A percentile compares a stretch with the other conserved stretches of the same genome.
Conservation (phyloP, 2,888 invertebrate genomes). For the Xanthia icteritia region DNA sequence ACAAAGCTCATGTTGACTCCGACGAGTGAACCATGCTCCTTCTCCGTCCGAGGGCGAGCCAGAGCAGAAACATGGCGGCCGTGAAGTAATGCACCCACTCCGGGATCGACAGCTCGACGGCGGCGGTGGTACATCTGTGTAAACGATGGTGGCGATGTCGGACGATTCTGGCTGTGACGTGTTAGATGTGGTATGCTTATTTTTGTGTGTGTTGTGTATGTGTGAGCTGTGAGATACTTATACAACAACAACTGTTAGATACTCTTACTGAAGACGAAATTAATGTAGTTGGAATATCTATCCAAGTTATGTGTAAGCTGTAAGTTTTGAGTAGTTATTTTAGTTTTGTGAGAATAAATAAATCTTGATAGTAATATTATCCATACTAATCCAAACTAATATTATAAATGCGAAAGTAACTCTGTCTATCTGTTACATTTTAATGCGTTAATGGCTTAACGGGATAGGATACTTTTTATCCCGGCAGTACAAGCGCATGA, state of each 20-base stretch:
- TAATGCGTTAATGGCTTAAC: too few relatives aligned
- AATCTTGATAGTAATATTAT: too few relatives aligned
- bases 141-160: conserved; percentile 66
- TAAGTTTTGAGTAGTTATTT: too few relatives aligned
- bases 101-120: conserved; percentile 86
- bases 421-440: too few relatives aligned
- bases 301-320: too few relatives aligned
- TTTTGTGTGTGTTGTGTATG: conserved; percentile 31
- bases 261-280: background rate
- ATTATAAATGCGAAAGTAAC: too few relatives aligned
- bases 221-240: conserved; percentile 1
- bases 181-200: conserved; percentile 76
- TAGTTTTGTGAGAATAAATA: too few relatives aligned
- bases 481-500: too few relatives aligned
- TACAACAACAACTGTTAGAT: background rate
- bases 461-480: too few relatives aligned
- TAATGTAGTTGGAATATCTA: background rate
- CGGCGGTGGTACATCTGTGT: conserved; percentile 87
- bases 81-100: conserved; percentile 88
- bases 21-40: conserved; percentile 80
- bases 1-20: conserved; percentile 76
- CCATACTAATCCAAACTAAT: too few relatives aligned
- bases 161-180: conserved; percentile 56
- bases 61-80: conserved; percentile 84
- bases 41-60: conserved; percentile 83